A percentile compares a stretch with the other conserved stretches of the same genome.
These are phyloP conservation scores for Eremophila alpestris DNA, from an alignment of 2,797 vertebrate genomes.

Conservation along the genomic window DNA sequence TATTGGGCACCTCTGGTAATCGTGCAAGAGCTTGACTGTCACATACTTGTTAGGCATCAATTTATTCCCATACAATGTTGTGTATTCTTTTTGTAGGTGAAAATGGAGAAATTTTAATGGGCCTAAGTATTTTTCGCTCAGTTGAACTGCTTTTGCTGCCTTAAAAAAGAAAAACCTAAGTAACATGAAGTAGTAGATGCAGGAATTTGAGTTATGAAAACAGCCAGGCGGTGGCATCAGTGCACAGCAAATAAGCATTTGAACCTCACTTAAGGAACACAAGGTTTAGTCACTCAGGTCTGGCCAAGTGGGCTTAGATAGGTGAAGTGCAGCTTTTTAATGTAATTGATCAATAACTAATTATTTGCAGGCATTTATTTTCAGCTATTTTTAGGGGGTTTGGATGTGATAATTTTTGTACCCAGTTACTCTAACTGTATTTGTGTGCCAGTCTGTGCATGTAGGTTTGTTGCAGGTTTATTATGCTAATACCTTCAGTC, in stretches of 20 bases:
- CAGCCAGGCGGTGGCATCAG: conserved; percentile 16
- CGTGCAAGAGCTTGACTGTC: background rate
- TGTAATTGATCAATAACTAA: background rate
- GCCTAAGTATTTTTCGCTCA: background rate
- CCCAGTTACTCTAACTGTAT: background rate
- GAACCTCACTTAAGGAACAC: background rate
- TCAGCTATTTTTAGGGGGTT: background rate
- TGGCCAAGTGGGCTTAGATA: background rate
- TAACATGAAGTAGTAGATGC: background rate
- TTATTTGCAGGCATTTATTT: background rate
- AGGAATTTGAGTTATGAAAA: background rate
- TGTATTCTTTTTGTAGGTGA: background rate
- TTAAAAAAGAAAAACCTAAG: background rate
- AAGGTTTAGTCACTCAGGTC: background rate
- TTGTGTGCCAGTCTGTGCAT: background rate
- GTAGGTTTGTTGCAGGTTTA: background rate
- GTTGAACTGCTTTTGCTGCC: background rate
- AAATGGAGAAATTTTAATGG: background rate
- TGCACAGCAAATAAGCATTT: background rate
- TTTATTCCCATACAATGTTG: background rate
- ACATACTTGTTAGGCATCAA: background rate
- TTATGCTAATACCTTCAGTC: background rate
- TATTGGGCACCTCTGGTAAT: background rate
- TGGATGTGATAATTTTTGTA: background rate
- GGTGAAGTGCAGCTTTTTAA: background rate